Percentiles rank a stretch among this genome's conserved stretches.
phyloP scores from a whole-genome alignment of 2,888 invertebrate genomes.

The Pimpla rufipes region DNA sequence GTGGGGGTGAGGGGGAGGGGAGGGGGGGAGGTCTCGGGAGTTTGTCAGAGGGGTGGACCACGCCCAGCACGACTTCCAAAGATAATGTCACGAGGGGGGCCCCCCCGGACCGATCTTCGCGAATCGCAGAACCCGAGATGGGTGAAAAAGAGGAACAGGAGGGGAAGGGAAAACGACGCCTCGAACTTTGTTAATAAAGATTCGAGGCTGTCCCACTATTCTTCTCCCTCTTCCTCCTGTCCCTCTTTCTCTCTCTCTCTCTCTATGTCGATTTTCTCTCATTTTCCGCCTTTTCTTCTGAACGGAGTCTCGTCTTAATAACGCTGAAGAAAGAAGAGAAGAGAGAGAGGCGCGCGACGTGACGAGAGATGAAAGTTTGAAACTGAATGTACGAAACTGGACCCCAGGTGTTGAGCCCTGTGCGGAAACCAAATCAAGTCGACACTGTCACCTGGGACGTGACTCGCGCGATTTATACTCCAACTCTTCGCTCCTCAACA shows the following conservation, averaged over 20 bases:
- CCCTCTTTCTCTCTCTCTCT: conserved; percentile 34
- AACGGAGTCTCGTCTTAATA: conserved; percentile 58
- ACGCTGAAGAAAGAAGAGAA: conserved; percentile 14
- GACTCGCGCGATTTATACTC: conserved; percentile 82
- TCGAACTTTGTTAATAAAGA: conserved; percentile 70
- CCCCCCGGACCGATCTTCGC: conserved; percentile 57
- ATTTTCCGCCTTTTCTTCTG: conserved; percentile 29
- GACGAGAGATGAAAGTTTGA: conserved; percentile 73
- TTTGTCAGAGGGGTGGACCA: conserved; percentile 16
- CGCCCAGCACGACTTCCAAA: conserved; percentile 31
- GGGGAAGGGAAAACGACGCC: conserved; percentile 40
- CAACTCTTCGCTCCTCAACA: conserved; percentile 56
- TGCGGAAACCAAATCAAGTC: conserved; percentile 86
- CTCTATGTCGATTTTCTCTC: conserved; percentile 21
- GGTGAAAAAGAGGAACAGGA: conserved; percentile 31
- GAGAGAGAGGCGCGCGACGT: conserved; percentile 27
- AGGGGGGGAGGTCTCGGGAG: background rate
- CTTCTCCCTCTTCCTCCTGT: conserved; percentile 47
- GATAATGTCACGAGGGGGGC: conserved; percentile 48
- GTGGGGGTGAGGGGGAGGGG: background rate
- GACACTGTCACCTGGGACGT: conserved; percentile 86
- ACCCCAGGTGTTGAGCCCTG: conserved; percentile 86
- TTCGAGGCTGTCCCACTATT: conserved; percentile 57
- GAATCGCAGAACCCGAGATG: conserved; percentile 70
- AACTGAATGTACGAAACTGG: conserved; percentile 85